Percentiles rank a stretch among this genome's conserved stretches.
Evolutionary conservation across 2,113 vertebrate species (phyloP).

Genomic region (Dermatemys mawii): DNA sequence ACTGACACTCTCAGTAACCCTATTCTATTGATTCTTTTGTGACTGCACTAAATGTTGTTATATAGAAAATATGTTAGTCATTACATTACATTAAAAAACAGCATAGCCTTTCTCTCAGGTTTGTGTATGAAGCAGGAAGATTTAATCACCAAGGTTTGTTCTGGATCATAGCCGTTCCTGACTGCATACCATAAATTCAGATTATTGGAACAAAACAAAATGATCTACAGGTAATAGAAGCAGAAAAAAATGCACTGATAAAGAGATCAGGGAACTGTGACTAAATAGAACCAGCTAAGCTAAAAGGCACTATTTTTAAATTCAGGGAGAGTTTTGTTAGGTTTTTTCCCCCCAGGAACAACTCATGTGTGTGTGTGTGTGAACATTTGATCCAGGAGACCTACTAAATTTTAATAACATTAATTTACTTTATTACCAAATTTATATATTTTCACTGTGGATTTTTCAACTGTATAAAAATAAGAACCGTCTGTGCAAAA

Average conservation of each 20-base stretch:
- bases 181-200: constrained; percentile 58
- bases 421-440: constrained; percentile 45
- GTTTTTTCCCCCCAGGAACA: constrained; percentile 32
- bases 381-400: constrained; percentile 18
- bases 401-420: constrained; percentile 52
- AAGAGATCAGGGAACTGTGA: constrained; percentile 68
- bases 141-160: constrained; percentile 70
- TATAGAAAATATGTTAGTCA: background rate
- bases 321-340: constrained; percentile 27
- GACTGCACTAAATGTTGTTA: constrained; percentile 34
- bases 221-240: constrained; percentile 72
- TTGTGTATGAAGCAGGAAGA: constrained; percentile 56
- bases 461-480: constrained; percentile 57
- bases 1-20: constrained; percentile 29
- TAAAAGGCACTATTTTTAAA: constrained; percentile 52
- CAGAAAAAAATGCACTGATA: constrained; percentile 58
- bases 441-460: constrained; percentile 33
- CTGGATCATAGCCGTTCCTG: constrained; percentile 69
- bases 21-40: constrained; percentile 36
- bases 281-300: constrained; percentile 70
- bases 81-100: constrained; percentile 18
- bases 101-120: constrained; percentile 59
- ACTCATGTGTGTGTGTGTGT: background rate
- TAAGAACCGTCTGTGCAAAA: constrained; percentile 60
- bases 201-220: constrained; percentile 61